phyloP scores from a whole-genome alignment of 30 jellyfish, hydroid and myxozoan genomes.

The Aurelia aurita region DNA sequence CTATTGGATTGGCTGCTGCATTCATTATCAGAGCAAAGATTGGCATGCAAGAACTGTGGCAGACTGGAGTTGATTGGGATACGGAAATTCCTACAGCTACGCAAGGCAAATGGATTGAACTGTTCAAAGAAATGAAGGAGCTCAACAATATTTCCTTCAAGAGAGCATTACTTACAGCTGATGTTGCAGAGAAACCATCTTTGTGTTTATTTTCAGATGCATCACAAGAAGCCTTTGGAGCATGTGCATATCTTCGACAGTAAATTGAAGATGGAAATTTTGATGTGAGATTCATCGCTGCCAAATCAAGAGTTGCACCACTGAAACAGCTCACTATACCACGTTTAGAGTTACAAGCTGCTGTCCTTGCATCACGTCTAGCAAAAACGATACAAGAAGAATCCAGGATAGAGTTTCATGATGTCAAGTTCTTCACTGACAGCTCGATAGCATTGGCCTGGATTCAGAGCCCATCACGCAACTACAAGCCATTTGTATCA shows the following conservation, averaged over 20 bases:
- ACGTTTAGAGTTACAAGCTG: constrained; percentile 75
- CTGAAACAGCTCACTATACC: constrained; percentile 62
- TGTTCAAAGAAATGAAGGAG: constrained; percentile 67
- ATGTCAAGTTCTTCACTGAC: constrained; percentile 58
- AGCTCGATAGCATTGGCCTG: constrained; percentile 52
- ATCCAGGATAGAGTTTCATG: constrained; percentile 49
- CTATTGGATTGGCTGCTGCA: constrained; percentile 9
- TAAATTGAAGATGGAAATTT: constrained; percentile 41
- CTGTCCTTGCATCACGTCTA: constrained; percentile 73
- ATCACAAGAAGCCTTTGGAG: constrained; percentile 76
- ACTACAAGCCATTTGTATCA: constrained; percentile 67
- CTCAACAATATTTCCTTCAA: constrained; percentile 47
- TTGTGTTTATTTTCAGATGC: constrained; percentile 60
- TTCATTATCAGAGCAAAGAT: constrained; percentile 51
- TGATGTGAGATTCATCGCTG: constrained; percentile 56
- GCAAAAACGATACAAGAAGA: constrained; percentile 54
- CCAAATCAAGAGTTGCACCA: constrained; percentile 77
- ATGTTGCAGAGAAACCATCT: constrained; percentile 63
- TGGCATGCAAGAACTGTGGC: constrained; percentile 51
- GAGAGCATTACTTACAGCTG: constrained; percentile 57
- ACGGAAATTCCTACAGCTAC: constrained; percentile 16
- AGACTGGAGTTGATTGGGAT: constrained; percentile 70
- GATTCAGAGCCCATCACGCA: constrained; percentile 71
- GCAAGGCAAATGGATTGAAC: constrained; percentile 53
- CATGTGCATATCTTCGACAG: constrained; percentile 80